Conservation (phyloP, 2,888 invertebrate species). For the Rhodophaea formosa region DNA sequence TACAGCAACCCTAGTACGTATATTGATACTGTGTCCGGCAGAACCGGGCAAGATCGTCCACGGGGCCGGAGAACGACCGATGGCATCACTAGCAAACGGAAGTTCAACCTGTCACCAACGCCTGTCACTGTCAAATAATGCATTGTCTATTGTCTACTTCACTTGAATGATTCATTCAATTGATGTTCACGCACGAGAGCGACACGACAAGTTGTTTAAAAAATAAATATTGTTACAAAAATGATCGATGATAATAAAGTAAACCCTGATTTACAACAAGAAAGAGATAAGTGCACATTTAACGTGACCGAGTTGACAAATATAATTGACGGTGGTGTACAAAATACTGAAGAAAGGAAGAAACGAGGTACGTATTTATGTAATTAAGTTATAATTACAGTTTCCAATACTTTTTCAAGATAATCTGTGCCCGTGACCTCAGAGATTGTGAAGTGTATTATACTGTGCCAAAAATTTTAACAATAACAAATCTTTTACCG, state of each 20-base stretch:
- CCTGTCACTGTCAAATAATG: neutral
- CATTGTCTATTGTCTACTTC: neutral
- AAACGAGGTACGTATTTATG: constrained; percentile 56
- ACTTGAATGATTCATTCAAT: neutral
- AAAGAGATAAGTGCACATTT: constrained; percentile 89
- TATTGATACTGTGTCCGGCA: neutral
- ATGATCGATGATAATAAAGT: constrained; percentile 46
- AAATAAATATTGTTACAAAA: neutral
- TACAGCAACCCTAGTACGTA: neutral
- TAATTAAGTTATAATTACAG: constrained; percentile 15
- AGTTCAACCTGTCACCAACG: too few species aligned
- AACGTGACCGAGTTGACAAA: constrained; percentile 87
- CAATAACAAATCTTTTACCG: too few species aligned
- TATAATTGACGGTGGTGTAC: constrained; percentile 88
- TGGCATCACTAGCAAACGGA: neutral
- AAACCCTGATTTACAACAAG: constrained; percentile 86
- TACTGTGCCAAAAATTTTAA: neutral
- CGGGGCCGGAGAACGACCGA: too few species aligned
- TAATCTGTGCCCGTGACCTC: neutral
- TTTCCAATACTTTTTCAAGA: neutral
- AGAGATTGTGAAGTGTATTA: neutral
- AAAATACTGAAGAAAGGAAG: constrained; percentile 86
- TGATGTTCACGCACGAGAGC: neutral
- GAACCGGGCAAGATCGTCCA: too few species aligned
- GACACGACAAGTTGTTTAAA: neutral